A percentile compares a stretch with the other conserved stretches of the same genome.
phyloP scores from a whole-genome alignment of 2,113 vertebrate genomes.

The Heloderma charlesbogerti region DNA sequence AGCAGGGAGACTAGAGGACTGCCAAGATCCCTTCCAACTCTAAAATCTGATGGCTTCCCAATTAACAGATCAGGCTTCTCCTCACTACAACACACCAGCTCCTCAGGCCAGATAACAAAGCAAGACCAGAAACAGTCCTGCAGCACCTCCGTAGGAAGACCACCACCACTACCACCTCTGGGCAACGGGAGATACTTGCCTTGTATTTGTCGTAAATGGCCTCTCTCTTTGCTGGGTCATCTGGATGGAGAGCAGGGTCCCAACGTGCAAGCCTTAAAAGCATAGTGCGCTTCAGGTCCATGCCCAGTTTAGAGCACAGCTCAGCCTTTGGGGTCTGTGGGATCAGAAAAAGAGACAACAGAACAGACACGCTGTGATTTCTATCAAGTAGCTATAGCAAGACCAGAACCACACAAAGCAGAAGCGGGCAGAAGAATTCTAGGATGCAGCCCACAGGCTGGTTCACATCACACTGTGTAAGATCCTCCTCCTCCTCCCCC shows the following conservation, averaged over 20 bases:
- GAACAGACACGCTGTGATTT: not conserved
- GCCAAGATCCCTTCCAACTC: too few relatives aligned
- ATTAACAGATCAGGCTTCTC: not conserved
- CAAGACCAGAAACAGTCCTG: not conserved
- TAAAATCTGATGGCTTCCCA: too few relatives aligned
- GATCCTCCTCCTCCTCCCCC: too few relatives aligned
- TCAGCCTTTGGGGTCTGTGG: conserved; percentile 88
- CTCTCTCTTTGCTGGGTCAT: conserved; percentile 79
- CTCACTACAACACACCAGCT: not conserved
- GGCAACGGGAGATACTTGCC: conserved; percentile 69
- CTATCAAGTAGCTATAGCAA: not conserved
- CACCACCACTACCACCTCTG: too few relatives aligned
- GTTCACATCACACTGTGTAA: too few relatives aligned
- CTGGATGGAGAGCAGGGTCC: conserved; percentile 83
- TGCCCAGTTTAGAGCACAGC: conserved; percentile 93
- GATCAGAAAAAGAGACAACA: not conserved
- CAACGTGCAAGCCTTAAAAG: conserved; percentile 85
- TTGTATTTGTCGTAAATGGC: conserved; percentile 88
- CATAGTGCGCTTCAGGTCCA: conserved; percentile 95
- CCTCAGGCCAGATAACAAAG: not conserved
- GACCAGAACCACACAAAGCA: not conserved
- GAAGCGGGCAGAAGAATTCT: too few relatives aligned
- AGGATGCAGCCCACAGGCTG: not conserved
- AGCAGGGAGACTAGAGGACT: too few relatives aligned
- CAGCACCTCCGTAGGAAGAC: not conserved